These are phyloP conservation scores for Triops longicaudatus DNA, from an alignment of 1,140 invertebrate genomes.

Conservation along the genomic window DNA sequence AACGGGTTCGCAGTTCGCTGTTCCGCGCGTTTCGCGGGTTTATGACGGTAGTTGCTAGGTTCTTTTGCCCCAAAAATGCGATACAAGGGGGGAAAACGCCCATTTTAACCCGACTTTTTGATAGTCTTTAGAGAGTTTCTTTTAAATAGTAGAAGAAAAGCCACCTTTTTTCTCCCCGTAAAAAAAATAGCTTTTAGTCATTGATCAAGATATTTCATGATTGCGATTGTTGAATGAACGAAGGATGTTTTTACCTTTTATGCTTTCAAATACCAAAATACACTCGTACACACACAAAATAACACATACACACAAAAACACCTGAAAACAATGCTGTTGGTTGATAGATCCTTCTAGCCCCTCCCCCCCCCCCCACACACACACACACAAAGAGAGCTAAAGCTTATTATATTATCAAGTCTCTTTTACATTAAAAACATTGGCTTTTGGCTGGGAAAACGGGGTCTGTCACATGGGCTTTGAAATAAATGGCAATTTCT, in stretches of 20 bases:
- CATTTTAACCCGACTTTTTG: background rate
- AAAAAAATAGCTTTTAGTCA: background rate
- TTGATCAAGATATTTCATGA: background rate
- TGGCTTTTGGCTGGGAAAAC: background rate
- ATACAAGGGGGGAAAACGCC: too few relatives aligned
- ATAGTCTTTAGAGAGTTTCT: background rate
- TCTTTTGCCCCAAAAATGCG: background rate
- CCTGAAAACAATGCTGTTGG: background rate
- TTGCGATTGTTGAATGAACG: background rate
- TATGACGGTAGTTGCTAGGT: background rate
- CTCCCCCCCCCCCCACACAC: too few relatives aligned
- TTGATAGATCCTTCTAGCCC: background rate
- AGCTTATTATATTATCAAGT: background rate
- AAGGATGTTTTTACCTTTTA: constrained; percentile 13
- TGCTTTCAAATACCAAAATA: constrained; percentile 14
- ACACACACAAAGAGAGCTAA: background rate
- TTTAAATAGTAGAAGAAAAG: background rate
- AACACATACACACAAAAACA: background rate
- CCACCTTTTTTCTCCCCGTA: background rate
- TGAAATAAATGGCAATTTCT: background rate
- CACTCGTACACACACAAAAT: background rate
- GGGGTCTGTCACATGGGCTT: background rate
- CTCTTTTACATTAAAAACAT: background rate
- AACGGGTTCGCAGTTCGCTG: background rate
- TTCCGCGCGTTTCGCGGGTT: background rate